Conservation (phyloP, 1,140 invertebrate genomes). For the Brachionus rotundiformis region DNA sequence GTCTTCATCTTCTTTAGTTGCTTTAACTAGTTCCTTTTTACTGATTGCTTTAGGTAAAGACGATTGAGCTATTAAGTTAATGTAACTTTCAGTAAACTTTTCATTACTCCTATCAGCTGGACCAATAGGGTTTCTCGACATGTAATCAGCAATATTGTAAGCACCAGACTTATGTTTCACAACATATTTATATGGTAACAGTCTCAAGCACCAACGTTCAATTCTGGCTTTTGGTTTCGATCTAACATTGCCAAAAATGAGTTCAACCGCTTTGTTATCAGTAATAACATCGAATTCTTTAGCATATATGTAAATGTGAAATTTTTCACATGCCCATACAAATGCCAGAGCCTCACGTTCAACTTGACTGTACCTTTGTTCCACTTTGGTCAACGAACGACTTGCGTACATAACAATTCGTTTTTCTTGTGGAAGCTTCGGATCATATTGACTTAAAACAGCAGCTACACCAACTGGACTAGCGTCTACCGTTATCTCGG, state of each 20-base stretch:
- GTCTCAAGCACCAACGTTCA: not conserved
- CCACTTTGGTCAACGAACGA: conserved; percentile 50
- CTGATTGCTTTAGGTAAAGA: not conserved
- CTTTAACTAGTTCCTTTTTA: not conserved
- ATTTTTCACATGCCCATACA: conserved; percentile 2
- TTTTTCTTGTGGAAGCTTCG: conserved; percentile 52
- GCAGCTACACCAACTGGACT: conserved; percentile 62
- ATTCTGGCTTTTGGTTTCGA: not conserved
- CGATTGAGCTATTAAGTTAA: not conserved
- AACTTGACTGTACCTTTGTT: conserved; percentile 56
- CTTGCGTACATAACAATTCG: conserved; percentile 57
- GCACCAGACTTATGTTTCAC: conserved; percentile 1
- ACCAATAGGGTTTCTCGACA: not conserved
- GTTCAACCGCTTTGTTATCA: conserved; percentile 24
- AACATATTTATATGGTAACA: conserved; percentile 5
- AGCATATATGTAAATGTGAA: not conserved
- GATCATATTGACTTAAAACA: conserved; percentile 61
- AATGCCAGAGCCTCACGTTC: conserved; percentile 56
- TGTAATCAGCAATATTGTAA: conserved; percentile 9
- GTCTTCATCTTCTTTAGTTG: not conserved
- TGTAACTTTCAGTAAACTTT: not conserved
- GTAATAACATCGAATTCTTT: conserved; percentile 24
- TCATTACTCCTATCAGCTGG: not conserved
- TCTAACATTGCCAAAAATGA: not conserved
- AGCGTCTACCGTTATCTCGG: conserved; percentile 53